A percentile compares a stretch with the other conserved stretches of the same genome.
Conservation (phyloP, 2,113 vertebrate species). For the Balaenoptera acutorostrata region DNA sequence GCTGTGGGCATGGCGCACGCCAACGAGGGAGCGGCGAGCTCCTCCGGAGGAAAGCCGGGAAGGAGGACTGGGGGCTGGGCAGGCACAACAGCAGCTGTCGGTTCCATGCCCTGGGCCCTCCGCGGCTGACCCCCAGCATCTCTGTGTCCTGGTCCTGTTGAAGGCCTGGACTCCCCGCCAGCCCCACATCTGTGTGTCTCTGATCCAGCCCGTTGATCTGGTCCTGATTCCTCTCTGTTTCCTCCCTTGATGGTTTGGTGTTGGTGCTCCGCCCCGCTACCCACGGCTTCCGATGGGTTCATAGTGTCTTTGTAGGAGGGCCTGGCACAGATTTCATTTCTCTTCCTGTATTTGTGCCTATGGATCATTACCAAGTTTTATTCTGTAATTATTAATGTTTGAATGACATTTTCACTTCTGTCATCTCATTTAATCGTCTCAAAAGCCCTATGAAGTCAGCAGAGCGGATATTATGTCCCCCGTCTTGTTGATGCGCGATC, state of each 20-base stretch:
- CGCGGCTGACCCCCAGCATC: accelerated
- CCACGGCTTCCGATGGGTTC: background rate
- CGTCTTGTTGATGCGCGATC: background rate
- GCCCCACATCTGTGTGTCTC: background rate
- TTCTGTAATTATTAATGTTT: background rate
- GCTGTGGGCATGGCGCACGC: accelerated
- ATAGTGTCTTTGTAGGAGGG: background rate
- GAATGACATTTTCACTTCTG: background rate
- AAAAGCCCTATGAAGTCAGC: background rate
- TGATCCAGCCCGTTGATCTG: background rate
- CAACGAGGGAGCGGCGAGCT: background rate
- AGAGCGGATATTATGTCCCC: background rate
- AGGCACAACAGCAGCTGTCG: background rate
- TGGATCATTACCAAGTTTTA: background rate
- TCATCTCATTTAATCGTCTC: background rate
- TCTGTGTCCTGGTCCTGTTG: background rate
- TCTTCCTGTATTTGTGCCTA: background rate
- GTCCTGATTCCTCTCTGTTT: background rate
- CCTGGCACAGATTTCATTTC: background rate
- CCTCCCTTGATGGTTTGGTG: background rate
- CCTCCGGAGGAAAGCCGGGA: background rate
- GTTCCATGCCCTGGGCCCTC: accelerated
- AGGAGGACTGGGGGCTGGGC: background rate
- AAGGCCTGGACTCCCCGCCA: too few relatives aligned
- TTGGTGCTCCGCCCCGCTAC: accelerated